These are phyloP conservation scores for Pterobdella sp. DNA, from an alignment of 2,888 invertebrate genomes.

Conservation along the genomic window DNA sequence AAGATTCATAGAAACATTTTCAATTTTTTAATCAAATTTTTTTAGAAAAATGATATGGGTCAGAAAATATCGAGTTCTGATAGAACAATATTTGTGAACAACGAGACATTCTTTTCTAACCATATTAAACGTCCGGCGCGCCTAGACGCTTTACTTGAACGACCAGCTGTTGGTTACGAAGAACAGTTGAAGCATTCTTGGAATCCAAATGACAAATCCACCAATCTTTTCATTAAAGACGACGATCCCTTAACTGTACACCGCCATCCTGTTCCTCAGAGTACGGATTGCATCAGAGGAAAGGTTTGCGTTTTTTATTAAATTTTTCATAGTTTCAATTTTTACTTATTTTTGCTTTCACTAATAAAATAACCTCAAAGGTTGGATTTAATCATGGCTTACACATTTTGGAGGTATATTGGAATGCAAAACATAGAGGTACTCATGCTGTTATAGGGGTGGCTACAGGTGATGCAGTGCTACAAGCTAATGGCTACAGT, in stretches of 20 bases:
- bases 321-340: constrained; percentile 2
- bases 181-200: constrained; percentile 26
- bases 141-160: constrained; percentile 26
- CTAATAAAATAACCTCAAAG: not conserved
- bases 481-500: constrained; percentile 27
- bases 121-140: constrained; percentile 24
- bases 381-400: constrained; percentile 25
- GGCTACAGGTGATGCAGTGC: constrained; percentile 22
- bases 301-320: constrained; percentile 19
- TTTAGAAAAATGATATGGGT: constrained; percentile 28
- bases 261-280: constrained; percentile 28
- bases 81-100: constrained; percentile 25
- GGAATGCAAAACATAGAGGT: constrained; percentile 30
- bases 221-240: constrained; percentile 30
- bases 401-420: constrained; percentile 29
- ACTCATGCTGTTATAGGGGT: constrained; percentile 30
- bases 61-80: constrained; percentile 28
- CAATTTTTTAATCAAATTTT: no score
- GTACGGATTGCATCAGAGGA: constrained; percentile 31
- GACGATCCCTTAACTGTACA: constrained; percentile 31
- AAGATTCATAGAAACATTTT: no score
- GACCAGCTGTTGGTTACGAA: constrained; percentile 19
- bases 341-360: not conserved
- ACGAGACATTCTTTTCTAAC: constrained; percentile 1
- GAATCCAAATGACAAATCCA: constrained; percentile 29